Evolutionary conservation across 2,113 vertebrate species (phyloP), one percentile per base, ranked within the genome.

Genomic region (Forbesichthys agassizii): DNA sequence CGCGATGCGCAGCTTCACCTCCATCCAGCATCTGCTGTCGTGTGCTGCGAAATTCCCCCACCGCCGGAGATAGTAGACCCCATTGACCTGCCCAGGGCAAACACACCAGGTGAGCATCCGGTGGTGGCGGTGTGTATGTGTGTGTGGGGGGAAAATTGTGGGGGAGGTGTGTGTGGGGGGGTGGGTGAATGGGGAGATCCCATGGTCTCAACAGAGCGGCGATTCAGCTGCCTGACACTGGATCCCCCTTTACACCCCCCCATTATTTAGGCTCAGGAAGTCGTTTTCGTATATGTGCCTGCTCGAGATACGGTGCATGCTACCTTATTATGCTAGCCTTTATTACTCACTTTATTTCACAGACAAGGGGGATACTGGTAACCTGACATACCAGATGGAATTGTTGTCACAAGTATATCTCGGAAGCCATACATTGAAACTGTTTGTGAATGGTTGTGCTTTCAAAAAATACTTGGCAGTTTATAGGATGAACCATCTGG

Each of bases 1-100:
- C 49, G 61, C 48, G 42, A 68, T 68, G 74, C 64, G 42, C 59
- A 10, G 57, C 61, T 61, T 56, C 51, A 27, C 49, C 36, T 54
- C 69, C 49, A 54, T 64, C 33, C 13, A 62, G 49, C 65, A 20
- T 66, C 66, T 60, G 53, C 75, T 60, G 73, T 89, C 72, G 69
- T 87, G 80, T 85, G 86, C 82, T 89, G 85, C 85, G 84, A 92
- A 91, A 92, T 92, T 91, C 90, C 88, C 90, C 68, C 68, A 81
- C 82, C 75, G 84, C 82, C 89, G 81, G 88, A 90, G 27, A 27
- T 3, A 27, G 27, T 27, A 91, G 87, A 87, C 85, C 83, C 89
- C 84, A 71, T 83, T 89, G 88, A 87, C 85, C 85, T 77, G 64
- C 84, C 91, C 88, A 91, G 77, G 75, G 82, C 90, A 91, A 91